phyloP scores from a whole-genome alignment of 1,140 invertebrate genomes.

The Pachyrhynchus sulphureomaculatus region DNA sequence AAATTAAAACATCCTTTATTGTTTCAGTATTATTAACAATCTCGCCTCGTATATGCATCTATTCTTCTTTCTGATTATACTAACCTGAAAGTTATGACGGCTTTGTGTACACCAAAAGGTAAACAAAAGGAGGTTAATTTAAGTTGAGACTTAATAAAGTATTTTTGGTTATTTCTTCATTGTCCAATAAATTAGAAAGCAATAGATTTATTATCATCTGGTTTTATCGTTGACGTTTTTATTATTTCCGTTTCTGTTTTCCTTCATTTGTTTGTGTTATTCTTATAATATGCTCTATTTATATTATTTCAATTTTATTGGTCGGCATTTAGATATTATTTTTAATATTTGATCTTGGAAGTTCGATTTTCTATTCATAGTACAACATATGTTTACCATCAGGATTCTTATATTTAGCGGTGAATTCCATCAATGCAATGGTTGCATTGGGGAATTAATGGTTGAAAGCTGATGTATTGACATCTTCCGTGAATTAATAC shows the following conservation, averaged over 20 bases:
- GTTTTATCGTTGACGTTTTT: constrained; percentile 35
- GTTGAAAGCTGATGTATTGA: no score
- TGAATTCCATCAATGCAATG: no score
- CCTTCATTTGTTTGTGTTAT: constrained; percentile 30
- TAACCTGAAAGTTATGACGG: constrained; percentile 3
- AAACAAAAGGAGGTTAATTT: constrained; percentile 11
- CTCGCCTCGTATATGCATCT: no score
- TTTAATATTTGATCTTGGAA: constrained; percentile 12
- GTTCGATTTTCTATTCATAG: no score
- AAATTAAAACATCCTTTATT: no score
- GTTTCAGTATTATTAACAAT: no score
- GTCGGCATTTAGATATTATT: background rate
- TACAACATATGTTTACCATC: no score
- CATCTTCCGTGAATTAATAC: no score
- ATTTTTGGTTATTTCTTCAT: constrained; percentile 33
- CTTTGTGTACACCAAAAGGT: constrained; percentile 9
- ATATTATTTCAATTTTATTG: constrained; percentile 21
- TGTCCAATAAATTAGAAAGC: constrained; percentile 36
- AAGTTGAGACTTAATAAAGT: constrained; percentile 26
- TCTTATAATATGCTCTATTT: constrained; percentile 16
- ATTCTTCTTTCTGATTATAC: background rate
- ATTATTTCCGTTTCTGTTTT: constrained; percentile 40
- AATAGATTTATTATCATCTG: constrained; percentile 38
- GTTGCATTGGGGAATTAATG: no score
- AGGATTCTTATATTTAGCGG: no score